These are phyloP conservation scores for Charaxes varanes DNA, from an alignment of 1,140 invertebrate species.

Conservation along the genomic window DNA sequence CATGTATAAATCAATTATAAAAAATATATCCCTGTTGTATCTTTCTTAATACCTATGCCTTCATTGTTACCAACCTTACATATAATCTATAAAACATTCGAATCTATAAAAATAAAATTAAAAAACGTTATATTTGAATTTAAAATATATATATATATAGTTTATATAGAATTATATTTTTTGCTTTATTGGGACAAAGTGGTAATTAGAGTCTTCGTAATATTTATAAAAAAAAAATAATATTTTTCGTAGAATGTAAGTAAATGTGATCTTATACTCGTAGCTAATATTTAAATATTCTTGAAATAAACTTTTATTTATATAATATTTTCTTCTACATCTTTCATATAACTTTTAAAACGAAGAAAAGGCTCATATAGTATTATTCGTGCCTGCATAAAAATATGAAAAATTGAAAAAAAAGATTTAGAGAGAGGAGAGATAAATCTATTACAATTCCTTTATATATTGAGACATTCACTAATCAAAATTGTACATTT, in stretches of 20 bases:
- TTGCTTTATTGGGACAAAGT: background rate
- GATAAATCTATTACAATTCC: no score
- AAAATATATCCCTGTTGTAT: conserved; percentile 39
- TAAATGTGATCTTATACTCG: no score
- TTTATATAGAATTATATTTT: conserved; percentile 7
- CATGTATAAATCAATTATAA: conserved; percentile 21
- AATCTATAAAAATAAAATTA: conserved; percentile 14
- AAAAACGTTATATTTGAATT: conserved; percentile 19
- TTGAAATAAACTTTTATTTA: no score
- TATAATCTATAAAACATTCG: conserved; percentile 14
- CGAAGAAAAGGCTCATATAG: no score
- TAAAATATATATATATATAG: conserved; percentile 13
- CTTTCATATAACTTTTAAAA: no score
- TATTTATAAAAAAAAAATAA: background rate
- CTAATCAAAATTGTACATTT: no score
- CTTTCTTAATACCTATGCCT: conserved; percentile 41
- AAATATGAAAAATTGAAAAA: background rate
- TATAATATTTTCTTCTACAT: no score
- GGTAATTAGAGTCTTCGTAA: background rate
- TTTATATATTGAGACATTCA: no score
- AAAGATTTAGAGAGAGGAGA: background rate
- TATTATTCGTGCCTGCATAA: background rate
- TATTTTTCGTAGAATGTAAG: no score
- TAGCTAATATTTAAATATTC: no score
- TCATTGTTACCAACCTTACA: conserved; percentile 28